These are phyloP conservation scores for Nebria brevicollis DNA, from an alignment of 2,888 invertebrate species.

Conservation along the genomic window DNA sequence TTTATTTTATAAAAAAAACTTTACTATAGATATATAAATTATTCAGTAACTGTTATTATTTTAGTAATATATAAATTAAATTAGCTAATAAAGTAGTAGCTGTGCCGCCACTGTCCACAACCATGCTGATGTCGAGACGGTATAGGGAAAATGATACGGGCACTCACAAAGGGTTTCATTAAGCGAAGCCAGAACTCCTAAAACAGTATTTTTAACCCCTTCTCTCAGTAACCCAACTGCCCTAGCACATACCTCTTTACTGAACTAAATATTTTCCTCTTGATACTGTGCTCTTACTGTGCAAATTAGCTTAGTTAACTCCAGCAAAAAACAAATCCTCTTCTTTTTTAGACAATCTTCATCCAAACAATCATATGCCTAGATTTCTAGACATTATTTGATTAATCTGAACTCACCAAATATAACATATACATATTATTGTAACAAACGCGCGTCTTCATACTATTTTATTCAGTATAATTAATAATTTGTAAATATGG, in stretches of 20 bases:
- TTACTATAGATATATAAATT: no score
- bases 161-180: constrained; percentile 51
- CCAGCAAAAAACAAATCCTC: constrained; percentile 27
- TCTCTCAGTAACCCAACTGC: not conserved
- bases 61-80: no score
- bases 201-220: constrained; percentile 45
- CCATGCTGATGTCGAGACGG: constrained; percentile 7
- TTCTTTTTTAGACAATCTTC: not conserved
- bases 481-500: no score
- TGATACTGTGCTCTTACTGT: constrained; percentile 18
- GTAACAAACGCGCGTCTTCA: no score
- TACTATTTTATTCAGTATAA: no score
- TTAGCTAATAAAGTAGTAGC: not conserved
- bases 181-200: constrained; percentile 46
- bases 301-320: constrained; percentile 45
- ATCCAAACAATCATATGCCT: no score
- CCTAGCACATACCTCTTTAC: not conserved
- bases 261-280: constrained; percentile 14
- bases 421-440: no score
- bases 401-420: no score
- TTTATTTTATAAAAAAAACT: no score
- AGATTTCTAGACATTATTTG: no score
- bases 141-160: constrained; percentile 36
- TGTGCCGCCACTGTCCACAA: not conserved
- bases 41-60: no score